These are phyloP conservation scores for Pseudomyrmex flavicornis DNA, from an alignment of 1,140 invertebrate genomes.

Conservation along the genomic window DNA sequence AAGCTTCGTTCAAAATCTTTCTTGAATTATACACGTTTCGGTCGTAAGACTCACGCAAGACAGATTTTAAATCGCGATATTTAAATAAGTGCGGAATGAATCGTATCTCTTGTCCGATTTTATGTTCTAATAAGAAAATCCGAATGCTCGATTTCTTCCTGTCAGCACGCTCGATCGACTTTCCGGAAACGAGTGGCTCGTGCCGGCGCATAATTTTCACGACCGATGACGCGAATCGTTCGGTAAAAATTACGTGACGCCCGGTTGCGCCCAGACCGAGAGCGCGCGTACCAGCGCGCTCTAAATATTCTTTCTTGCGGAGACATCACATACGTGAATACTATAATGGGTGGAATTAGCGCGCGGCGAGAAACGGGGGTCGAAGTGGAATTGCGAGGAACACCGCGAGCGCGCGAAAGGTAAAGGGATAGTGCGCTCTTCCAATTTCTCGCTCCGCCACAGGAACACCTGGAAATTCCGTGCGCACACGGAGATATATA, in stretches of 20 bases:
- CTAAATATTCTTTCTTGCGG: conserved; percentile 39
- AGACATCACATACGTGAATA: conserved; percentile 7
- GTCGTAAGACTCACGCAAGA: background rate
- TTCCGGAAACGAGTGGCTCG: conserved; percentile 70
- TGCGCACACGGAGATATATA: conserved; percentile 3
- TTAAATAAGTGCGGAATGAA: conserved; percentile 10
- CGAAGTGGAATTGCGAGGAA: conserved; percentile 47
- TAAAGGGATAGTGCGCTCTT: background rate
- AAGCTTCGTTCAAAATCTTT: no score
- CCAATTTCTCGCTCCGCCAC: conserved; percentile 46
- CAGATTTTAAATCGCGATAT: background rate
- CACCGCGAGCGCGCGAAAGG: conserved; percentile 30
- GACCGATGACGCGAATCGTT: conserved; percentile 71
- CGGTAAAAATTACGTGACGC: conserved; percentile 70
- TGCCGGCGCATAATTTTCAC: conserved; percentile 72
- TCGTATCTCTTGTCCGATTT: conserved; percentile 9
- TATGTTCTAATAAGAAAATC: conserved; percentile 21
- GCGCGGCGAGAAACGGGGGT: background rate
- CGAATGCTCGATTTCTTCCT: conserved; percentile 37
- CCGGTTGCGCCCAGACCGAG: conserved; percentile 3
- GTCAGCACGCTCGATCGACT: conserved; percentile 67
- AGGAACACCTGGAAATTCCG: conserved; percentile 19
- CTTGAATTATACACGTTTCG: no score
- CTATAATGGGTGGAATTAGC: conserved; percentile 34
- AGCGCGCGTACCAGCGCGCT: background rate